phyloP scores from a whole-genome alignment of 2,113 vertebrate species.

The Mastomys coucha region DNA sequence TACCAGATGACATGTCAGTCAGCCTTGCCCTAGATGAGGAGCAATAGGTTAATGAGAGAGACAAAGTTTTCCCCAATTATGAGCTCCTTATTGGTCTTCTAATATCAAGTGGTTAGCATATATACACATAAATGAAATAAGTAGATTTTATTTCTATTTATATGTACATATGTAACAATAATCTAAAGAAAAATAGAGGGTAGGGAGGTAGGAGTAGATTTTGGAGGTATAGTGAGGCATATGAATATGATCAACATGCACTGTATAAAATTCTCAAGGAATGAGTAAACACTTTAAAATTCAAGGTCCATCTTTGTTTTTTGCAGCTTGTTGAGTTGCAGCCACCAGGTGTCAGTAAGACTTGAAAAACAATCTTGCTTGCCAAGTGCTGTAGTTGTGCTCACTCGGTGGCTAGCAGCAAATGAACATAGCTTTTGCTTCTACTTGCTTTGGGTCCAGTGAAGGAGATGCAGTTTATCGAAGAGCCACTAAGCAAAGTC shows the following conservation, averaged over 20 bases:
- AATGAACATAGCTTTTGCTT: constrained; percentile 24
- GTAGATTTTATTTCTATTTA: not conserved
- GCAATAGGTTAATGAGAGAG: no score
- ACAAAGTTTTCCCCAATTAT: no score
- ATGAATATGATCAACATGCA: not conserved
- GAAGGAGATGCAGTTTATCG: not conserved
- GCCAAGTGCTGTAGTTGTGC: not conserved
- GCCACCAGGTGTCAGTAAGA: constrained; percentile 72
- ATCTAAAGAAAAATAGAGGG: not conserved
- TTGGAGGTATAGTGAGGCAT: not conserved
- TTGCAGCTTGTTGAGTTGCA: not conserved
- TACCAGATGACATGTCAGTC: not conserved
- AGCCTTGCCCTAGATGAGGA: not conserved
- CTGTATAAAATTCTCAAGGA: not conserved
- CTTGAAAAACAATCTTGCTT: constrained; percentile 21
- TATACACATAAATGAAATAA: no score
- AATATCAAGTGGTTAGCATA: no score
- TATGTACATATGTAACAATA: not conserved
- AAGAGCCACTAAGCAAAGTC: not conserved
- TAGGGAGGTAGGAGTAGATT: not conserved
- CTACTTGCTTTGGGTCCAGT: not conserved
- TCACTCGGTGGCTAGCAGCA: not conserved
- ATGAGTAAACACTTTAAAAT: not conserved
- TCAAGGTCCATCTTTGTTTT: not conserved
- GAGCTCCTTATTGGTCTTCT: not conserved